Base-by-base conservation (phyloP, 2,113 vertebrate genomes). In the Ciconia maguari region DNA sequence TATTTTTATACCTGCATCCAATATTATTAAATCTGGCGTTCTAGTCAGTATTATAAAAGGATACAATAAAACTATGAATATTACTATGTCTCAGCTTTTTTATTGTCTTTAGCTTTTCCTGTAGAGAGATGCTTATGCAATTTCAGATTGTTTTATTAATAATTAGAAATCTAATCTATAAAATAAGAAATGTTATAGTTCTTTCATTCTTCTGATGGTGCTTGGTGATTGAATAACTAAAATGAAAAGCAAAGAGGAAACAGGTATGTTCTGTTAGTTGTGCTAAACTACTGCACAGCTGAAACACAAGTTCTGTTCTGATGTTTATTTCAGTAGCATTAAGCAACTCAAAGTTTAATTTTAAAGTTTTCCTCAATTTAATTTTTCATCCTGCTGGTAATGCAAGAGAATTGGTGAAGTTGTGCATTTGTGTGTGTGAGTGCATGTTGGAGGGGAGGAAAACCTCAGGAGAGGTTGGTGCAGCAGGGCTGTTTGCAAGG, bases 1-100 rank as follows among this genome's bases (percentile, higher is more conserved):
- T 98, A 98, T 98, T 98, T 98, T 98, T 98, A 97, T 98, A 98
- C 95, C 84, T 97, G 86, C 97, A 95, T 96, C 95, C 97, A 98
- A 96, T 95, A 54, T 96, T 96, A 92, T 94, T 95, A 96, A 97
- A 93, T 94, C 98, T 98, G 98, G 98, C 98, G 98, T 98, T 98
- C 95, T 98, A 98, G 98, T 98, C 98, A 98, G 98, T 94, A 90
- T 95, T 89, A 90, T 93, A 91, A 96, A 97, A 97, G 71, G 72
- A 98, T 96, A 96, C 94, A 98, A 98, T 98, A 98, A 98, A 98
- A 93, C 46, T 75, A 93, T 93, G 46, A 97, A 81, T 98, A 97
- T 96, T 89, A 96, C 49, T 54, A 8, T 62, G 94, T 74, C 55
- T 71, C 79, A 55, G 91, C 21, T 83, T 93, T 91, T 96, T 92